A percentile compares a stretch with the other conserved stretches of the same genome.
Evolutionary conservation across 2,797 vertebrate genomes (phyloP).

Genomic region (Tenualosa thibaudeaui): DNA sequence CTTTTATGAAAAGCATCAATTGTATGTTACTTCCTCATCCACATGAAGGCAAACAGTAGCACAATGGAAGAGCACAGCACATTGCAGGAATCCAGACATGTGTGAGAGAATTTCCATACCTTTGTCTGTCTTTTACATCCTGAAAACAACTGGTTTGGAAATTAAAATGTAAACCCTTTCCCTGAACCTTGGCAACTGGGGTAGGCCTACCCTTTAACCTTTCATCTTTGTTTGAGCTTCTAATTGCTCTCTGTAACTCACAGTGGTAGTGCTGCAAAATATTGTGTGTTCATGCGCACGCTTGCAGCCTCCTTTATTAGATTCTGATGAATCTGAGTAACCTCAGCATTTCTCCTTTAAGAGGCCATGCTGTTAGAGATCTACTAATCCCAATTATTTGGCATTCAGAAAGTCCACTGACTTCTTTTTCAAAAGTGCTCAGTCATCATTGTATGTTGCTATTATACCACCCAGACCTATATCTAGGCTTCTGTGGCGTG

Average conservation of each 20-base stretch:
- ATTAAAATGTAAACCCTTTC: not conserved
- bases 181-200: not conserved
- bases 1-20: slow-evolving; percentile 1
- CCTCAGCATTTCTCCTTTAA: not conserved
- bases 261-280: not conserved
- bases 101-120: not conserved
- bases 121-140: not conserved
- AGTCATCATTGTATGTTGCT: not conserved
- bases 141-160: not conserved
- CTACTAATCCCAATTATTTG: not conserved
- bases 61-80: not conserved
- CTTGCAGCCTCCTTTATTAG: not conserved
- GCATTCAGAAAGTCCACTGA: not conserved
- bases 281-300: not conserved
- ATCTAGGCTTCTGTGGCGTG: not conserved
- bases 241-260: not conserved
- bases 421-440: not conserved
- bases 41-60: not conserved
- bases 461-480: not conserved
- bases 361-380: no score
- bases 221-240: not conserved
- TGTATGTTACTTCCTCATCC: not conserved
- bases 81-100: not conserved
- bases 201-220: not conserved
- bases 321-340: not conserved